Conservation (phyloP, 1,140 invertebrate genomes). For the Stegodyphus mimosarum region DNA sequence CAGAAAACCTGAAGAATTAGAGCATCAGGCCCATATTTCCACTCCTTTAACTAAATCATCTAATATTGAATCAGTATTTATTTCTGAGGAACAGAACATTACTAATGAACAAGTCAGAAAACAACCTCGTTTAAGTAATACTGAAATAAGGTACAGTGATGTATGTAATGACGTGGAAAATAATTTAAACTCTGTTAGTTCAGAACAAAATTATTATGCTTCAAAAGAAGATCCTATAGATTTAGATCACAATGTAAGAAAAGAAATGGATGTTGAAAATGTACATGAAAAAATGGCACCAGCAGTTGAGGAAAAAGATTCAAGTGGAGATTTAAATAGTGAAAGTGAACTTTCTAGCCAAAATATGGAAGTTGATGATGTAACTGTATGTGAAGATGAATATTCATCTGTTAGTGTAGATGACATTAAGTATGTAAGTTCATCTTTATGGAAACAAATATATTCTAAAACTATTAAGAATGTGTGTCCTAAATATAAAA, state of each 20-base stretch:
- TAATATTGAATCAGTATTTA: neutral
- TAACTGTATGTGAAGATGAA: too few relatives aligned
- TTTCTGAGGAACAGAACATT: neutral
- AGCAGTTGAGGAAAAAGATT: neutral
- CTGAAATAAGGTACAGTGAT: too few relatives aligned
- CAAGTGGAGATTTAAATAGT: neutral
- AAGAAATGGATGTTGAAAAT: too few relatives aligned
- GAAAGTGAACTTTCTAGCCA: neutral
- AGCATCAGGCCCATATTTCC: conserved; percentile 75
- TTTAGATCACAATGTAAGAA: too few relatives aligned
- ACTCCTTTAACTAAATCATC: conserved; percentile 66
- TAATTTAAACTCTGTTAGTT: too few relatives aligned
- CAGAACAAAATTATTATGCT: too few relatives aligned
- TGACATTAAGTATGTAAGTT: conserved; percentile 46
- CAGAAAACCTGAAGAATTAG: conserved; percentile 72
- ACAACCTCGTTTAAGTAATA: neutral
- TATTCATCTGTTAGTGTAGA: neutral
- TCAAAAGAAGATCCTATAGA: too few relatives aligned
- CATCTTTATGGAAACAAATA: neutral
- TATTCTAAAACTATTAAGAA: too few relatives aligned
- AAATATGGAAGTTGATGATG: neutral
- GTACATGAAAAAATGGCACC: too few relatives aligned
- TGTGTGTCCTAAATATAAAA: too few relatives aligned
- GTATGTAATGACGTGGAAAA: too few relatives aligned
- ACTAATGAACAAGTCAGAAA: neutral